Conservation (phyloP, 2,888 invertebrate genomes). For the Chaitophorus viminalis region DNA sequence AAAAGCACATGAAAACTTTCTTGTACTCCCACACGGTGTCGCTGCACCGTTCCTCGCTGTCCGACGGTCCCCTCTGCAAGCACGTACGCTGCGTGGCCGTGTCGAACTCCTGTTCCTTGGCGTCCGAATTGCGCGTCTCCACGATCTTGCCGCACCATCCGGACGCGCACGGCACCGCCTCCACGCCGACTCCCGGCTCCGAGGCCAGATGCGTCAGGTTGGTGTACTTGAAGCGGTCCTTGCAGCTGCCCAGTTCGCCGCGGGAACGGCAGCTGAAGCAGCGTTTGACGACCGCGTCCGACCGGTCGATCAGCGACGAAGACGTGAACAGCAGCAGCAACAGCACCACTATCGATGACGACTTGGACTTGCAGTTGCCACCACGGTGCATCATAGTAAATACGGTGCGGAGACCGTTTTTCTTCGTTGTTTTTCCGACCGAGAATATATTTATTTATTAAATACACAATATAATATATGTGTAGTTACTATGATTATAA, state of each 20-base stretch:
- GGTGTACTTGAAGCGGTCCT: slow-evolving; percentile 80
- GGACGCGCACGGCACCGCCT: slow-evolving; percentile 83
- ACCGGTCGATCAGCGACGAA: not conserved
- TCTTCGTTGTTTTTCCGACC: too few species aligned
- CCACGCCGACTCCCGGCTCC: slow-evolving; percentile 78
- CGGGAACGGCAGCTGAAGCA: slow-evolving; percentile 88
- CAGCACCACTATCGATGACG: not conserved
- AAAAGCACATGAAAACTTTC: slow-evolving; percentile 90
- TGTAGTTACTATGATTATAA: too few species aligned
- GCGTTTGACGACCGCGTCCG: slow-evolving; percentile 71
- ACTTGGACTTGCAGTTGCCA: not conserved
- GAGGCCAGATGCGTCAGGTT: slow-evolving; percentile 80
- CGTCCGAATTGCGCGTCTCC: slow-evolving; percentile 78
- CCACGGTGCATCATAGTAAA: too few species aligned
- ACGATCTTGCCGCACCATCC: slow-evolving; percentile 94
- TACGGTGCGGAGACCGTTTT: not conserved
- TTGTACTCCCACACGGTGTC: slow-evolving; percentile 84
- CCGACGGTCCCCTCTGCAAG: slow-evolving; percentile 86
- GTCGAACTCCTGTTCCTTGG: slow-evolving; percentile 71
- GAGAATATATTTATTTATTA: too few species aligned
- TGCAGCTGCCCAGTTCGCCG: slow-evolving; percentile 87
- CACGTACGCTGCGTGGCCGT: slow-evolving; percentile 88
- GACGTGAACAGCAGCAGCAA: not conserved
- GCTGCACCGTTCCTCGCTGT: slow-evolving; percentile 89
- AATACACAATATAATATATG: too few species aligned